Evolutionary conservation across 2,797 vertebrate genomes (phyloP).

Genomic region (Gephyroberyx darwinii): DNA sequence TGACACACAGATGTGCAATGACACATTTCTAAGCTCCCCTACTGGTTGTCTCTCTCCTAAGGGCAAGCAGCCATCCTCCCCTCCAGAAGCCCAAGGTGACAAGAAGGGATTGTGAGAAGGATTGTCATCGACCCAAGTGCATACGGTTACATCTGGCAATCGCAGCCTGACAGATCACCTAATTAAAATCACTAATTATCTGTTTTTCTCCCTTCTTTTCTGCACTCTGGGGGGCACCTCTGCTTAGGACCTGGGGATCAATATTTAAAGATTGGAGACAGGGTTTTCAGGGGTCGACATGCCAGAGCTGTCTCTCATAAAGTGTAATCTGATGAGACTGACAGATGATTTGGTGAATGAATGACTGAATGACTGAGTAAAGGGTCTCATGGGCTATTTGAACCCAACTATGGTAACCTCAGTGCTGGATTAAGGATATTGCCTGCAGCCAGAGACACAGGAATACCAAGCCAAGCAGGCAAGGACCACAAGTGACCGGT

Average conservation of each 20-base stretch:
- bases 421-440: slow-evolving; percentile 38
- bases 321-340: slow-evolving; percentile 78
- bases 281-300: slow-evolving; percentile 74
- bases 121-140: slow-evolving; percentile 80
- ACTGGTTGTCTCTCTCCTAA: slow-evolving; percentile 59
- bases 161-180: slow-evolving; percentile 83
- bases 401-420: slow-evolving; percentile 35
- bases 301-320: slow-evolving; percentile 73
- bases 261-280: slow-evolving; percentile 83
- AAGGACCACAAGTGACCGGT: slow-evolving; percentile 31
- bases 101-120: slow-evolving; percentile 75
- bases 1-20: slow-evolving; percentile 60
- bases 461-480: slow-evolving; percentile 32
- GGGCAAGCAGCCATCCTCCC: slow-evolving; percentile 57
- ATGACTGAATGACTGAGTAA: slow-evolving; percentile 63
- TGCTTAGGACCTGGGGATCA: slow-evolving; percentile 76
- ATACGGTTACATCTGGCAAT: slow-evolving; percentile 82
- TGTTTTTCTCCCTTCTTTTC: slow-evolving; percentile 77
- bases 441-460: slow-evolving; percentile 30
- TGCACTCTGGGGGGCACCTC: slow-evolving; percentile 77
- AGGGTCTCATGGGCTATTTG: slow-evolving; percentile 49
- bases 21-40: slow-evolving; percentile 68
- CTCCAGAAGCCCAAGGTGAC: slow-evolving; percentile 75
- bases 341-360: slow-evolving; percentile 70
- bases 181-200: slow-evolving; percentile 87